These are phyloP conservation scores for Mesocentrotus franciscanus DNA, from an alignment of 53 echinoderm and acorn worm genomes.

Conservation along the genomic window DNA sequence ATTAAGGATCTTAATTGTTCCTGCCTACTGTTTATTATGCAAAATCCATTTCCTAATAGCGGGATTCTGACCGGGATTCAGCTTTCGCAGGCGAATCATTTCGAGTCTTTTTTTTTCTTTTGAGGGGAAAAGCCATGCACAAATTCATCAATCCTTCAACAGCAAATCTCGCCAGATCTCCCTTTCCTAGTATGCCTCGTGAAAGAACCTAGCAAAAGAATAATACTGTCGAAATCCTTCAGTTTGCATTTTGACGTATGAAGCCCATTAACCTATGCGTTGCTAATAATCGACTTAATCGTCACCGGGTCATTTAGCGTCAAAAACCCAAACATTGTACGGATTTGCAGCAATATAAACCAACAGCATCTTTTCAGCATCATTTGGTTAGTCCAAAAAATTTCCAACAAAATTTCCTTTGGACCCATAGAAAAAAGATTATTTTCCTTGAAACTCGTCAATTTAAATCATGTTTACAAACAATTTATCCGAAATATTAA, in stretches of 20 bases:
- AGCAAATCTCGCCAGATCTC: background rate
- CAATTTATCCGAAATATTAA: too few relatives aligned
- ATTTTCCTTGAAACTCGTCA: too few relatives aligned
- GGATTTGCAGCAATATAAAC: background rate
- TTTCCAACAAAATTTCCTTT: too few relatives aligned
- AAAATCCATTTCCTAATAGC: slow-evolving; percentile 34
- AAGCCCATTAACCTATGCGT: background rate
- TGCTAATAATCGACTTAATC: background rate
- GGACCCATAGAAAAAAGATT: too few relatives aligned
- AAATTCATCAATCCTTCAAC: background rate
- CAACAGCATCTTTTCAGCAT: background rate
- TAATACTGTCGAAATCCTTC: background rate
- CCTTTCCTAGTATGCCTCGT: background rate
- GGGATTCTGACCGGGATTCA: slow-evolving; percentile 6
- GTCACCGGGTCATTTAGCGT: background rate
- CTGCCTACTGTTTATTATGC: slow-evolving; percentile 29
- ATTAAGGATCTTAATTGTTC: slow-evolving; percentile 56
- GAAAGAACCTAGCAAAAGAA: background rate
- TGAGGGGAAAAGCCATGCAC: background rate
- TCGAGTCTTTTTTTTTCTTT: background rate
- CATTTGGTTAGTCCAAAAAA: too few relatives aligned
- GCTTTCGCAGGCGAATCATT: background rate
- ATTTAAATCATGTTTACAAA: too few relatives aligned
- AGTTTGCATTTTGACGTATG: background rate
- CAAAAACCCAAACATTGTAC: background rate